phyloP scores from a whole-genome alignment of 2,113 vertebrate genomes.

The Tonatia bakeri region DNA sequence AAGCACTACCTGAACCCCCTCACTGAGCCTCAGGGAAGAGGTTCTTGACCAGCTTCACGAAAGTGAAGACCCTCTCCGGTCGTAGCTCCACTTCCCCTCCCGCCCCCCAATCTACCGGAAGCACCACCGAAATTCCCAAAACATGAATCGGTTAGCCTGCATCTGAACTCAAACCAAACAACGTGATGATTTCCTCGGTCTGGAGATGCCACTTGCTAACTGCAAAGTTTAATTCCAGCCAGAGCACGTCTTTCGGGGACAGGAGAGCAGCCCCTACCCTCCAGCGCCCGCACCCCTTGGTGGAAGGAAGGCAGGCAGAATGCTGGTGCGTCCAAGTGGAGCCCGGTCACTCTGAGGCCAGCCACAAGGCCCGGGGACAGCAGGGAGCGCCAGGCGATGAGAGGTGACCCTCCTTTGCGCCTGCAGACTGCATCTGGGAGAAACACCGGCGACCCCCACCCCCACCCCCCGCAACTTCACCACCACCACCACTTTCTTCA shows the following conservation, averaged over 20 bases:
- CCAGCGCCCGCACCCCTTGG: neutral
- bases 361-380: neutral
- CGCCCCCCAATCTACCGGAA: neutral
- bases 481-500: neutral
- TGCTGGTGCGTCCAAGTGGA: neutral
- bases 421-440: neutral
- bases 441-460: neutral
- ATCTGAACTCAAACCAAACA: neutral
- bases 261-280: neutral
- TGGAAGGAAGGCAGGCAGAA: accelerated
- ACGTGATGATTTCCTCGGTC: neutral
- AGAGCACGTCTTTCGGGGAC: too few species aligned
- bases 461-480: neutral
- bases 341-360: neutral
- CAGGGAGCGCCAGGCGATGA: neutral
- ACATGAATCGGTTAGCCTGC: neutral
- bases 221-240: neutral
- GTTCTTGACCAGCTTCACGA: neutral
- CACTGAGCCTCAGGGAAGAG: neutral
- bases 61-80: neutral
- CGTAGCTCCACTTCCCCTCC: neutral
- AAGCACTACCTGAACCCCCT: neutral
- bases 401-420: neutral
- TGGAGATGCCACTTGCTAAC: neutral
- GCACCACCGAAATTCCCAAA: neutral